A percentile compares a stretch with the other conserved stretches of the same genome.
Evolutionary conservation across 1,140 invertebrate species (phyloP).

Genomic region (Rhynchophorus ferrugineus): DNA sequence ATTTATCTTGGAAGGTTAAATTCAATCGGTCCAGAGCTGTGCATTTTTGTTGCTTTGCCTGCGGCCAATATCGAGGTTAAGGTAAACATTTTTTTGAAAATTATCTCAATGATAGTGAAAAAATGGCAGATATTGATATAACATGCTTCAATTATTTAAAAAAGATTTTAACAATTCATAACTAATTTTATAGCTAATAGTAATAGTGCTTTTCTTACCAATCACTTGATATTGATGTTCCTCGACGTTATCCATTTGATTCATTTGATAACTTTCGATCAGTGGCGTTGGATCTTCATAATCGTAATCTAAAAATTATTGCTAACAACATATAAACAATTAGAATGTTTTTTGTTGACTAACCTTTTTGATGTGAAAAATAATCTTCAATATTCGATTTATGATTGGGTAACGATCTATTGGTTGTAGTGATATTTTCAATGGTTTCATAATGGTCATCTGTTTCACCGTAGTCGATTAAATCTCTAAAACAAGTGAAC

Average conservation of each 20-base stretch:
- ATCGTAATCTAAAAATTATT: conserved; percentile 65
- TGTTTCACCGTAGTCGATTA: conserved; percentile 46
- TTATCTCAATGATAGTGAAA: too few species aligned
- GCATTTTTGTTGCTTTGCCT: too few species aligned
- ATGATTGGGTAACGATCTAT: conserved; percentile 25
- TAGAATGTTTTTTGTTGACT: conserved; percentile 40
- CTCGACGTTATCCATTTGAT: conserved; percentile 40
- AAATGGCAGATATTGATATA: too few species aligned
- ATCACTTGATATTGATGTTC: conserved; percentile 26
- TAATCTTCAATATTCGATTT: conserved; percentile 15
- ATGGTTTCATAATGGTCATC: conserved; percentile 72
- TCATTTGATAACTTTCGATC: conserved; percentile 62
- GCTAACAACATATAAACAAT: conserved; percentile 43
- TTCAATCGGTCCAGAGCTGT: too few species aligned
- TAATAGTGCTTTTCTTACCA: too few species aligned
- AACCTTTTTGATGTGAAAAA: conserved; percentile 33
- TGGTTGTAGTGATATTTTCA: conserved; percentile 42
- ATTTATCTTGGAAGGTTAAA: too few species aligned
- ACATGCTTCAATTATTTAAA: too few species aligned
- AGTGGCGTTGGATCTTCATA: conserved; percentile 64
- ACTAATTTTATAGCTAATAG: too few species aligned
- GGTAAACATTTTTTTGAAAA: too few species aligned
- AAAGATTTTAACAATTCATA: too few species aligned
- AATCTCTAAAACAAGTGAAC: conserved; percentile 17
- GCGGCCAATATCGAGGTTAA: too few species aligned